These are phyloP conservation scores for Cyphomyrus plagiostoma DNA, from an alignment of 2,113 vertebrate species.

Conservation along the genomic window DNA sequence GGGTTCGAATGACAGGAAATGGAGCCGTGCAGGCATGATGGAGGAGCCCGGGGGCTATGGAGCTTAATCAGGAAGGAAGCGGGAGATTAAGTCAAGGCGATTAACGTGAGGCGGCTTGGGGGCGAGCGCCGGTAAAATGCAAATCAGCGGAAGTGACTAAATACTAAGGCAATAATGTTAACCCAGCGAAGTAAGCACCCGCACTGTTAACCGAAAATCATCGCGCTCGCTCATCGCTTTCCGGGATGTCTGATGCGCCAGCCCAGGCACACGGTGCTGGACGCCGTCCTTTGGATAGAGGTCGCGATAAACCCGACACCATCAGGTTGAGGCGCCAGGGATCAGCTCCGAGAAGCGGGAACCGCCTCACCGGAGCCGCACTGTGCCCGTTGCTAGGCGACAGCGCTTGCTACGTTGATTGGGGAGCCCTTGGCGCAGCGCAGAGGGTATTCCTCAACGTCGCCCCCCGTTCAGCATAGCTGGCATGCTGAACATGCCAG, in stretches of 20 bases:
- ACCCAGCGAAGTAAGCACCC: background rate
- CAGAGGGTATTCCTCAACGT: background rate
- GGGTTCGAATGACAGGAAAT: background rate
- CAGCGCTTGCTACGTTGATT: background rate
- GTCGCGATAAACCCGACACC: background rate
- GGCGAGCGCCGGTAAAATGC: background rate
- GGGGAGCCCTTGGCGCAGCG: constrained; percentile 4
- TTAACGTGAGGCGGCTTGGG: background rate
- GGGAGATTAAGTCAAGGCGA: background rate
- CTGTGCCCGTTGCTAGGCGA: constrained; percentile 12
- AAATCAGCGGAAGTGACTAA: background rate
- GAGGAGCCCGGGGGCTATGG: background rate
- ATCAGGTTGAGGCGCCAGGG: background rate
- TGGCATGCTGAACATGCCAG: background rate
- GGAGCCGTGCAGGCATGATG: background rate
- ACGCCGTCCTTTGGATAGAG: background rate
- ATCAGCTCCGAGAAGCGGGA: background rate
- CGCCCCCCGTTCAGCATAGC: background rate
- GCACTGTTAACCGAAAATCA: background rate
- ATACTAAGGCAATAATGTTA: background rate
- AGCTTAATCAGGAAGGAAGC: background rate
- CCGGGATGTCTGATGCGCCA: background rate
- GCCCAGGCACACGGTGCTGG: background rate
- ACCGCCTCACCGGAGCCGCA: background rate
- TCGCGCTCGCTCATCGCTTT: background rate